Evolutionary conservation across 2,113 vertebrate species (phyloP).

Genomic region (Gymnogyps californianus): DNA sequence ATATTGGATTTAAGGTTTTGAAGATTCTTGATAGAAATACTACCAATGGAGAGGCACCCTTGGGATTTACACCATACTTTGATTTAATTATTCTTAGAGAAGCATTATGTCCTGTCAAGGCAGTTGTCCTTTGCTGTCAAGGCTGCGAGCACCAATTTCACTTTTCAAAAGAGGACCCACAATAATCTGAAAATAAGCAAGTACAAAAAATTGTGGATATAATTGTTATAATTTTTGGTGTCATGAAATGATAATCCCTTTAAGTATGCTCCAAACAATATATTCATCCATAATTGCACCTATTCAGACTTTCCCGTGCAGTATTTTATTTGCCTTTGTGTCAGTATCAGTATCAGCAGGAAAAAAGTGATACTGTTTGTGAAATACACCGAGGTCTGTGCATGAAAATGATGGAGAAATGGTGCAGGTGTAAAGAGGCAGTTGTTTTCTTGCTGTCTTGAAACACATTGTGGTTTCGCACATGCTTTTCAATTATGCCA

Average conservation of each 20-base stretch:
- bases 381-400: accelerated
- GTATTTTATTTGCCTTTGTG: neutral
- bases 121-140: conserved; percentile 70
- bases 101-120: conserved; percentile 34
- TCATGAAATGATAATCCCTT: neutral
- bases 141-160: conserved; percentile 1
- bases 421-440: neutral
- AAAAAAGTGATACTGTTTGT: neutral
- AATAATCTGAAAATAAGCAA: neutral
- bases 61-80: conserved; percentile 46
- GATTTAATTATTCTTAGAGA: conserved; percentile 64
- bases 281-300: neutral
- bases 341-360: neutral
- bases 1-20: conserved; percentile 42
- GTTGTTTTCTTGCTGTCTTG: neutral
- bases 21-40: conserved; percentile 57
- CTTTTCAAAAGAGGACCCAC: neutral
- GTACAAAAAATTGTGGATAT: neutral
- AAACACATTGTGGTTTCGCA: neutral
- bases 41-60: conserved; percentile 32
- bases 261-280: neutral
- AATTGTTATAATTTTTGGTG: neutral
- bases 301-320: neutral
- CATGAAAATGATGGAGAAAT: neutral
- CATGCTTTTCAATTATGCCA: accelerated